Evolutionary conservation across 2,113 vertebrate genomes (phyloP), one percentile per base, ranked within the genome.

Genomic region (Psittacula cyanocephala): DNA sequence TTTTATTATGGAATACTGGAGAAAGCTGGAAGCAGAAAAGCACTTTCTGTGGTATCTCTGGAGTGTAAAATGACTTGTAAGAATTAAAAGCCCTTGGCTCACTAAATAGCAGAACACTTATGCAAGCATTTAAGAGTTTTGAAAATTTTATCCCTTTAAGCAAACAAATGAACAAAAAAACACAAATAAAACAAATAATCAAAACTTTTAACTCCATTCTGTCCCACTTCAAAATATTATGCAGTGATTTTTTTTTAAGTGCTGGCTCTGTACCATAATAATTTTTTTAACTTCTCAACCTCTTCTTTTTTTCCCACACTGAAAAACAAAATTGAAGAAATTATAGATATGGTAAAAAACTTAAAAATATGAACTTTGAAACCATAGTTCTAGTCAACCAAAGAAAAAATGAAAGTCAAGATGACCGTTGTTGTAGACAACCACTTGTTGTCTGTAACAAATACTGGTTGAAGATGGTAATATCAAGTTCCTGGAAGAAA

Each of bases 201-300:
- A 33, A 57, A 57, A 57, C 31, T 55, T 31, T 44, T 39, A 71
- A 35, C 20, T 70, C 80, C 10, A 46, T 4, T 25, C 60, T 62
- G 15, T 62, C 19, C 3, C 23, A 49, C 10, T 23, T 86, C 23
- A 28, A 46, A 62, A 52, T 41, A 39, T 23, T 37, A 9, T 13
- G 75, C 10, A 31, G 6, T 9, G 5, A 2, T 46, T 70, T 6
- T 62, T 62, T 91, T 91, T 72, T 29, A 91, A 76, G 28, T 60
- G 2, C 6, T 71, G 16, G 0, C 0, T 86, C 17, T 59, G 31
- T 62, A 57, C 2, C 4, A 4, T 13, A 19, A 2, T 29, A 76
- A 17, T 10, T 35, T 7, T 74, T 72, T 65, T 37, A 57, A 24
- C 11, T 67, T 29, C 50, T 59, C 15, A 12, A 1, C 1, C 2